phyloP scores from a whole-genome alignment of 2,113 vertebrate genomes.

The Helogale parvula region DNA sequence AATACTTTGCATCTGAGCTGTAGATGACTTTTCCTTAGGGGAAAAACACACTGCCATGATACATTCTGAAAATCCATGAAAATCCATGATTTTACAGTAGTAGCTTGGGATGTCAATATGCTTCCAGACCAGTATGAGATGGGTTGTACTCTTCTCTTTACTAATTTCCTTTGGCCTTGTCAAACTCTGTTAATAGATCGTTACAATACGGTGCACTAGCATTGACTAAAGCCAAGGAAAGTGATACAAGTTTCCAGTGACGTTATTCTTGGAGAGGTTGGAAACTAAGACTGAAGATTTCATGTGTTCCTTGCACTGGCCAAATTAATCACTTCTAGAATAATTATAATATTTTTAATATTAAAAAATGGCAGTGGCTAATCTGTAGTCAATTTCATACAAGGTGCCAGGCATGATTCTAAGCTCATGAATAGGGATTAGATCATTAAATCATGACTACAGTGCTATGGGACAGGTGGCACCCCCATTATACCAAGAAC shows the following conservation, averaged over 20 bases:
- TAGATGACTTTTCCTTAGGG: not conserved
- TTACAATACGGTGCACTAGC: not conserved
- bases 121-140: not conserved
- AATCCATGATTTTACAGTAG: not conserved
- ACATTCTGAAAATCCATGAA: not conserved
- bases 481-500: not conserved
- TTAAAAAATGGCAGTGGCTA: not conserved
- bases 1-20: not conserved
- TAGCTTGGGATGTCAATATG: not conserved
- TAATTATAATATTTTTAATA: not conserved
- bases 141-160: not conserved
- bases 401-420: not conserved
- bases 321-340: not conserved
- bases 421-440: not conserved
- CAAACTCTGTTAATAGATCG: not conserved
- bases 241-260: not conserved
- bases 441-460: not conserved
- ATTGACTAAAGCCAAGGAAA: not conserved
- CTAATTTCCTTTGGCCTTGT: slow-evolving; percentile 25
- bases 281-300: not conserved
- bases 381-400: not conserved
- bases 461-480: not conserved
- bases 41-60: not conserved
- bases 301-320: not conserved
- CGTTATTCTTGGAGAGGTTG: not conserved